Evolutionary conservation across 2,888 invertebrate species (phyloP).

Genomic region (Harmothoe impar): DNA sequence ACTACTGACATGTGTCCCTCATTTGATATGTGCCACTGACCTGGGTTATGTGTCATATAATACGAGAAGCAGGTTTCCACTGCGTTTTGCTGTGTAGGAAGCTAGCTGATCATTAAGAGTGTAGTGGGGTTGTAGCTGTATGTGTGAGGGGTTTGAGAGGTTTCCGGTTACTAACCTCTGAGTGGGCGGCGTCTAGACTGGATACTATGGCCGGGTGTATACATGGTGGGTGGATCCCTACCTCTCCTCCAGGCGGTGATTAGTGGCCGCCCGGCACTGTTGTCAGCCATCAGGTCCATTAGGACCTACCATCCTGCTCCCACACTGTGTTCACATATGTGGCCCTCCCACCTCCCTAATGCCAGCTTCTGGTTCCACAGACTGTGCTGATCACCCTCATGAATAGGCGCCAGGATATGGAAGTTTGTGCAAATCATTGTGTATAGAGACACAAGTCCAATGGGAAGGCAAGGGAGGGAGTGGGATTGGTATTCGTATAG

Average conservation of each 20-base stretch:
- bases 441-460: neutral
- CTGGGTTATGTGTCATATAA: too few species aligned
- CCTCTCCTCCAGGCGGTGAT: neutral
- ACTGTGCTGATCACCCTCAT: neutral
- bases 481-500: neutral
- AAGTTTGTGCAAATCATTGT: neutral
- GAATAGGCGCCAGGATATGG: neutral
- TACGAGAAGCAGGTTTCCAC: too few species aligned
- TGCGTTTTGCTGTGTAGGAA: too few species aligned
- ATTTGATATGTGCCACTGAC: too few species aligned
- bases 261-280: neutral
- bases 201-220: too few species aligned
- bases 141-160: too few species aligned
- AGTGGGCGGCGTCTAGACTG: too few species aligned
- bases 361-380: neutral
- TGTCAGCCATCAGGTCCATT: neutral
- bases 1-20: too few species aligned
- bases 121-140: too few species aligned
- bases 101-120: too few species aligned
- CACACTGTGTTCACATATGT: neutral
- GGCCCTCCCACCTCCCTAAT: neutral
- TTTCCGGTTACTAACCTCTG: too few species aligned
- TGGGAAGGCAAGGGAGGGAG: neutral
- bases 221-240: too few species aligned
- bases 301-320: neutral